Conservation (phyloP, 2,113 vertebrate species). For the Sinocyclocheilus grahami region DNA sequence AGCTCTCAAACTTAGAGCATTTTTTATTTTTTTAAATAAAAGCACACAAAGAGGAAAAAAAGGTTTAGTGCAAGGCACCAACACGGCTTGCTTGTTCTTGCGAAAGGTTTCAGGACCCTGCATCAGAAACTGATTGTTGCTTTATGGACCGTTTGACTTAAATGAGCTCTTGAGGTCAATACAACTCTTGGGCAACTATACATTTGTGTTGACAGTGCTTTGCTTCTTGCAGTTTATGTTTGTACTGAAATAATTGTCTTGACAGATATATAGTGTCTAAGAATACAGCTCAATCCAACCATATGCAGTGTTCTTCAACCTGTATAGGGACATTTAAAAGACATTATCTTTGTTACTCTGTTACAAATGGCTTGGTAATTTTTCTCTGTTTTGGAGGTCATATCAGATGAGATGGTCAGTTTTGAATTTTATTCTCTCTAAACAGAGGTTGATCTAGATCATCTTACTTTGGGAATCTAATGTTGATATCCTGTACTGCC, state of each 20-base stretch:
- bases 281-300: conserved; percentile 12
- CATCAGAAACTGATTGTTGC: conserved; percentile 37
- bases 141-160: conserved; percentile 37
- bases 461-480: no score
- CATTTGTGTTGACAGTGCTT: conserved; percentile 33
- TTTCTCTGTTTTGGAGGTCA: conserved; percentile 58
- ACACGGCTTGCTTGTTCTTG: conserved; percentile 62
- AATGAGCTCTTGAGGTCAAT: conserved; percentile 40
- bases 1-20: conserved; percentile 85
- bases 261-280: conserved; percentile 40
- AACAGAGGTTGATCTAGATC: not conserved
- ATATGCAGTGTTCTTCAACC: not conserved
- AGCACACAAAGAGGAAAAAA: conserved; percentile 44
- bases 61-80: conserved; percentile 75
- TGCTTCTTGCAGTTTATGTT: conserved; percentile 49
- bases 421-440: not conserved
- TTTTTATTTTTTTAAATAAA: conserved; percentile 89
- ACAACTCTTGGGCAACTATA: conserved; percentile 38
- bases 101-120: not conserved
- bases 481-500: no score
- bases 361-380: not conserved
- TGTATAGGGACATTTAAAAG: not conserved
- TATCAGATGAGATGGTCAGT: conserved; percentile 64
- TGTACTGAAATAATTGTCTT: conserved; percentile 63
- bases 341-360: conserved; percentile 50